Conservation (phyloP, 2,888 invertebrate species). For the Stenurella melanura region DNA sequence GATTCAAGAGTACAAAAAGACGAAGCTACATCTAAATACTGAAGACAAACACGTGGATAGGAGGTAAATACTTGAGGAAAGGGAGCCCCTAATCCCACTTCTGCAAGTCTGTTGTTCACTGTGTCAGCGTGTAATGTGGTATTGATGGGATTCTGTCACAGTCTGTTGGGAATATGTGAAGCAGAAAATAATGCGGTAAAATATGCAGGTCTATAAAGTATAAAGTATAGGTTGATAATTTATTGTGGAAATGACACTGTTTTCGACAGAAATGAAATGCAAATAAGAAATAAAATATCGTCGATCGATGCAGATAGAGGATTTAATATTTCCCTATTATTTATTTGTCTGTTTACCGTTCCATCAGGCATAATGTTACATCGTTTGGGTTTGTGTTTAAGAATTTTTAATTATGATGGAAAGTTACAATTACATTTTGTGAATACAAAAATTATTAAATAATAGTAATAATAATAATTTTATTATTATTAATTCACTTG, state of each 20-base stretch:
- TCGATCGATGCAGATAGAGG: background rate
- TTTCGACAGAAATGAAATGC: conserved; percentile 13
- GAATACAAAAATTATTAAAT: too few relatives aligned
- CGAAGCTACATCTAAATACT: conserved; percentile 7
- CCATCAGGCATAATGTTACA: too few relatives aligned
- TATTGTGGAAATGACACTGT: conserved; percentile 23
- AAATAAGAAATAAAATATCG: conserved; percentile 8
- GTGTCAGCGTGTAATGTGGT: conserved; percentile 30
- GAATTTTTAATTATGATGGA: too few relatives aligned
- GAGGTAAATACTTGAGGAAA: conserved; percentile 4
- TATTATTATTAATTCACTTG: too few relatives aligned
- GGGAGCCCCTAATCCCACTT: conserved; percentile 2
- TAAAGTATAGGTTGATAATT: conserved; percentile 28
- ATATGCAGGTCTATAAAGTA: conserved; percentile 28
- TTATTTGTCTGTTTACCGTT: background rate
- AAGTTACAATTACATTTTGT: too few relatives aligned
- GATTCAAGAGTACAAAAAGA: background rate
- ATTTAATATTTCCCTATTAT: background rate
- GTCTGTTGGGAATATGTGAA: conserved; percentile 18
- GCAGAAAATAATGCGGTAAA: conserved; percentile 33
- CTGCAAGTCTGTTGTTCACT: background rate
- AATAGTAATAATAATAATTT: too few relatives aligned
- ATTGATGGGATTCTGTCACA: conserved; percentile 25
- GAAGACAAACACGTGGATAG: conserved; percentile 16
- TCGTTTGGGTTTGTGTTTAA: too few relatives aligned